A percentile compares a stretch with the other conserved stretches of the same genome.
phyloP scores from a whole-genome alignment of 2,888 invertebrate genomes.

The Teleiodes luculella region DNA sequence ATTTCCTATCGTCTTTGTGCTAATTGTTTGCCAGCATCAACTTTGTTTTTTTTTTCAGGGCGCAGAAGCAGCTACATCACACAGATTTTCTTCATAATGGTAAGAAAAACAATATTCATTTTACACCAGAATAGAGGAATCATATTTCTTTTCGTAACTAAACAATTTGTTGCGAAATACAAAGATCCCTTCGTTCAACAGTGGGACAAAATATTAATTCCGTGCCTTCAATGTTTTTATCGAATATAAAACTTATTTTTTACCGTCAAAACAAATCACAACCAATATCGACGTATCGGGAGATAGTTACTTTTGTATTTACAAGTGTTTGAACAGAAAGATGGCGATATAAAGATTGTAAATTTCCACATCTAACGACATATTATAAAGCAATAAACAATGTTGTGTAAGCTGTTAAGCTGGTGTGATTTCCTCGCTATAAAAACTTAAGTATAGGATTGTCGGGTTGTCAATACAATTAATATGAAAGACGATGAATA shows the following conservation, averaged over 20 bases:
- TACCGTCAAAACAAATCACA: too few species aligned
- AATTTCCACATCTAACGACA: not conserved
- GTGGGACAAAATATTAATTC: too few species aligned
- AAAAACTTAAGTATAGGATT: constrained; percentile 5
- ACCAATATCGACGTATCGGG: too few species aligned
- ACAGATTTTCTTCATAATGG: constrained; percentile 52
- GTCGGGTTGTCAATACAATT: constrained; percentile 2
- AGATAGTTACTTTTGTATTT: too few species aligned
- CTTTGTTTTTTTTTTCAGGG: constrained; percentile 49
- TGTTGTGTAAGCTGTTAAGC: not conserved
- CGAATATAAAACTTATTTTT: too few species aligned
- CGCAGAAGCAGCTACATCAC: constrained; percentile 36
- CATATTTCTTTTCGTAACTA: not conserved
- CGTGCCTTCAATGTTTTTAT: too few species aligned
- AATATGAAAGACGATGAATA: constrained; percentile 2
- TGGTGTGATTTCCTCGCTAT: not conserved
- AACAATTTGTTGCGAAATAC: too few species aligned
- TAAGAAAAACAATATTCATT: constrained; percentile 22
- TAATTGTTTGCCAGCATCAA: too few species aligned
- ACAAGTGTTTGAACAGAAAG: too few species aligned
- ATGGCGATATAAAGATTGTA: too few species aligned
- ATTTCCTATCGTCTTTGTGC: too few species aligned
- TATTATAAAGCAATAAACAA: not conserved
- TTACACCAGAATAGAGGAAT: not conserved
- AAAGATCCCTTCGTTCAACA: too few species aligned